These are phyloP conservation scores for Falco columbarius DNA, from an alignment of 2,797 vertebrate genomes.

Conservation along the genomic window DNA sequence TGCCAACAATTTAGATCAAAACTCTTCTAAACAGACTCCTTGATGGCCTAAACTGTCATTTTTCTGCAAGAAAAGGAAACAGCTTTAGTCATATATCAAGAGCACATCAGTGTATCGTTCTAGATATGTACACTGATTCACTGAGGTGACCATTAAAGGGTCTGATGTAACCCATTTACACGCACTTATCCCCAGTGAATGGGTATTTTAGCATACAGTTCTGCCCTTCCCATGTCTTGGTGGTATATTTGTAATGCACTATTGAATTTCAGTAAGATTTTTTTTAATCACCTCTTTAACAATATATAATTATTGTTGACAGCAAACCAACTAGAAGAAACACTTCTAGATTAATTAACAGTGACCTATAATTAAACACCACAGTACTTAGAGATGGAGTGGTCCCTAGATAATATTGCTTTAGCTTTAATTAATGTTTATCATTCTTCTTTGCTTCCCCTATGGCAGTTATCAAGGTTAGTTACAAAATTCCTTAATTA, in stretches of 20 bases:
- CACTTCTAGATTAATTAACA: constrained; percentile 73
- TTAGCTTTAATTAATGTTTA: constrained; percentile 71
- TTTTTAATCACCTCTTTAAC: constrained; percentile 46
- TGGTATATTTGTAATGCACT: constrained; percentile 14
- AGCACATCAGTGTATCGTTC: neutral
- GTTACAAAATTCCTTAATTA: constrained; percentile 57
- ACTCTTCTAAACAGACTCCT: neutral
- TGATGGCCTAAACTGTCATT: neutral
- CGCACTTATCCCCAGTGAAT: neutral
- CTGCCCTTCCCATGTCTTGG: neutral
- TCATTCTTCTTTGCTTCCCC: constrained; percentile 55
- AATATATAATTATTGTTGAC: constrained; percentile 70
- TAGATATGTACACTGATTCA: neutral
- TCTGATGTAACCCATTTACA: neutral
- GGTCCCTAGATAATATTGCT: constrained; percentile 55
- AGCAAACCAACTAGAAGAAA: constrained; percentile 50
- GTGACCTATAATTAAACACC: constrained; percentile 74
- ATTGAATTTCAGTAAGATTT: constrained; percentile 25
- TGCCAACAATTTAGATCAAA: neutral
- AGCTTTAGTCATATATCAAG: neutral
- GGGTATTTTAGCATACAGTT: neutral
- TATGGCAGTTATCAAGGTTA: constrained; percentile 57
- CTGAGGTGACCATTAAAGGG: neutral
- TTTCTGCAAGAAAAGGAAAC: neutral
- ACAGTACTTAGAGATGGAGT: constrained; percentile 57